These are phyloP conservation scores for Chymomyza costata DNA, from an alignment of 1,140 invertebrate genomes.

Conservation along the genomic window DNA sequence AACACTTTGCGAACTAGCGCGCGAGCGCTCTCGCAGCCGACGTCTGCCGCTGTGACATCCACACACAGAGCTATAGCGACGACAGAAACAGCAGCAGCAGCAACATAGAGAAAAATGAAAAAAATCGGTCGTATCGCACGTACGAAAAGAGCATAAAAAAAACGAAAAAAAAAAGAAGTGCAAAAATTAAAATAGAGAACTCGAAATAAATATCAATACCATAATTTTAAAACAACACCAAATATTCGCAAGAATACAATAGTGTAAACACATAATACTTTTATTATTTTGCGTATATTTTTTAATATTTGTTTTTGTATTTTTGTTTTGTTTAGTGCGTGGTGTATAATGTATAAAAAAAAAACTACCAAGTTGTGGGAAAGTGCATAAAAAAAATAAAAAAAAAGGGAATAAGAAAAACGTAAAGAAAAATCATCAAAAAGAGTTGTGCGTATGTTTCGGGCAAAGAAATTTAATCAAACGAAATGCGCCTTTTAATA, in stretches of 20 bases:
- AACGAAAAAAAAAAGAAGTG: background rate
- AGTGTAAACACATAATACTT: too few species aligned
- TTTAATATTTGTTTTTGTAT: too few species aligned
- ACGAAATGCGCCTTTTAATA: too few species aligned
- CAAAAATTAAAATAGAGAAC: too few species aligned
- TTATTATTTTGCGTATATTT: too few species aligned
- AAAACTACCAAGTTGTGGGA: too few species aligned
- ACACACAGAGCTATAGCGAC: slow-evolving; percentile 14
- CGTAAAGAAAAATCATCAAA: slow-evolving; percentile 3
- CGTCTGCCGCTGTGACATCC: background rate
- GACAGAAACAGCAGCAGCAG: slow-evolving; percentile 8
- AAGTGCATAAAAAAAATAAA: too few species aligned
- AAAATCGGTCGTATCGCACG: background rate
- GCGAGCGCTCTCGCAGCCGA: slow-evolving; percentile 31
- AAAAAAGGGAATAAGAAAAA: background rate
- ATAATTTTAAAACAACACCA: too few species aligned
- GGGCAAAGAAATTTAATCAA: background rate
- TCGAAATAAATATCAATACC: too few species aligned
- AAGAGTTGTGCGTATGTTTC: background rate
- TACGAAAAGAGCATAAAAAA: background rate
- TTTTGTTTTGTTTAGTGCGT: too few species aligned
- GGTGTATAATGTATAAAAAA: too few species aligned
- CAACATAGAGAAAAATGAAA: slow-evolving; percentile 6
- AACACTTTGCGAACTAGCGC: slow-evolving; percentile 29
- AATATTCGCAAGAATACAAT: too few species aligned